Percentiles rank a stretch among this genome's conserved stretches.
phyloP scores from a whole-genome alignment of 1,140 invertebrate species.

The Leptopilina clavipes region DNA sequence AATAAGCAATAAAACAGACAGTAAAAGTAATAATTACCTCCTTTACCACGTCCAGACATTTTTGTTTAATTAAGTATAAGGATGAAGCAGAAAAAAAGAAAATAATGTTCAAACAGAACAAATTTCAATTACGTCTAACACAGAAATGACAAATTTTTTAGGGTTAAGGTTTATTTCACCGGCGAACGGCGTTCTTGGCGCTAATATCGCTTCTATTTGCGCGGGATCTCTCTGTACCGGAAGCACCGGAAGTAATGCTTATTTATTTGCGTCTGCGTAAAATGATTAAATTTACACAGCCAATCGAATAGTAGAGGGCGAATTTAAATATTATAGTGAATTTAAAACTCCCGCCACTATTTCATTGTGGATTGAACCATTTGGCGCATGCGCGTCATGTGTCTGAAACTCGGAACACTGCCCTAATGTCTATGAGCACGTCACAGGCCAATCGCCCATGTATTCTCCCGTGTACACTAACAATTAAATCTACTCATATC shows the following conservation, averaged over 20 bases:
- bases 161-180: not conserved
- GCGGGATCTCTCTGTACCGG: not conserved
- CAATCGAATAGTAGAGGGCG: not conserved
- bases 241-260: not conserved
- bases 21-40: not conserved
- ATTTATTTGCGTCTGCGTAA: no score
- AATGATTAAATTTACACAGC: no score
- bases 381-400: no score
- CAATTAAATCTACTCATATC: no score
- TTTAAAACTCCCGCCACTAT: no score
- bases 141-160: not conserved
- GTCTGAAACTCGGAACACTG: no score
- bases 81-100: not conserved
- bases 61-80: not conserved
- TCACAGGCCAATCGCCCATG: no score
- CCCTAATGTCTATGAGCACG: no score
- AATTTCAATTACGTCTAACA: not conserved
- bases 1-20: not conserved
- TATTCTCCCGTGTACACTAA: no score
- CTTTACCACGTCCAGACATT: slow-evolving; percentile 39
- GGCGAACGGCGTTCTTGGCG: not conserved
- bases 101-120: no score
- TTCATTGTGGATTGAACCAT: no score
- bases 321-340: not conserved
- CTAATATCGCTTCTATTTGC: not conserved